A percentile compares a stretch with the other conserved stretches of the same genome.
phyloP scores from a whole-genome alignment of 2,113 vertebrate genomes.

The Anthoscopus minutus region DNA sequence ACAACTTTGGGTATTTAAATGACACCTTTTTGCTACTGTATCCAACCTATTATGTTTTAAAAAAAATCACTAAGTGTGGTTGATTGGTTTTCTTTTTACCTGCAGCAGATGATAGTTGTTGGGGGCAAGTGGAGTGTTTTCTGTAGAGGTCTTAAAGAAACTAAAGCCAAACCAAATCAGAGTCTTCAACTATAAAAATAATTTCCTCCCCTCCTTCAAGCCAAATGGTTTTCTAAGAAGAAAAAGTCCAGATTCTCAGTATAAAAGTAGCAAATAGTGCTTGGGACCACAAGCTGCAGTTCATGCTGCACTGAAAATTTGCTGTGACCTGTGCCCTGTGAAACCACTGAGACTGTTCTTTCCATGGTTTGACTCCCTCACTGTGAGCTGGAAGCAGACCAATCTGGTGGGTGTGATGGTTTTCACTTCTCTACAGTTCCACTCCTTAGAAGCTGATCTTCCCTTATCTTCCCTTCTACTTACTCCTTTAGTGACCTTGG shows the following conservation, averaged over 20 bases:
- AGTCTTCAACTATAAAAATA: background rate
- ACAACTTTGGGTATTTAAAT: background rate
- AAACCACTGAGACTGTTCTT: background rate
- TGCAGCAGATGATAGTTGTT: background rate
- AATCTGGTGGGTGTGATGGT: background rate
- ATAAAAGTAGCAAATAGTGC: background rate
- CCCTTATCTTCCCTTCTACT: background rate
- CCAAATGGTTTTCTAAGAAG: background rate
- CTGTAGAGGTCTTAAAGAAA: background rate
- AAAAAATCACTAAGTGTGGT: background rate
- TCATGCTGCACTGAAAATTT: background rate
- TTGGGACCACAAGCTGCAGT: background rate
- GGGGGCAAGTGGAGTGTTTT: background rate
- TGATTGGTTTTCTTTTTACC: background rate
- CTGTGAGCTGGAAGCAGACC: background rate
- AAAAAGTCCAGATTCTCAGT: background rate
- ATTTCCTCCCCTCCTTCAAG: background rate
- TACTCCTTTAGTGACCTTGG: background rate
- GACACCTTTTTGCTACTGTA: background rate
- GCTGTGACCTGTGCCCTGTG: background rate
- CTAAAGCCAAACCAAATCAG: background rate
- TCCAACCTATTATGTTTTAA: background rate
- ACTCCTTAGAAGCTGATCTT: background rate
- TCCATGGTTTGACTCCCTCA: background rate
- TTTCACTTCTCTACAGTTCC: background rate